Base-by-base conservation (phyloP, 2,113 vertebrate genomes). In the Hemiscyllium ocellatum region DNA sequence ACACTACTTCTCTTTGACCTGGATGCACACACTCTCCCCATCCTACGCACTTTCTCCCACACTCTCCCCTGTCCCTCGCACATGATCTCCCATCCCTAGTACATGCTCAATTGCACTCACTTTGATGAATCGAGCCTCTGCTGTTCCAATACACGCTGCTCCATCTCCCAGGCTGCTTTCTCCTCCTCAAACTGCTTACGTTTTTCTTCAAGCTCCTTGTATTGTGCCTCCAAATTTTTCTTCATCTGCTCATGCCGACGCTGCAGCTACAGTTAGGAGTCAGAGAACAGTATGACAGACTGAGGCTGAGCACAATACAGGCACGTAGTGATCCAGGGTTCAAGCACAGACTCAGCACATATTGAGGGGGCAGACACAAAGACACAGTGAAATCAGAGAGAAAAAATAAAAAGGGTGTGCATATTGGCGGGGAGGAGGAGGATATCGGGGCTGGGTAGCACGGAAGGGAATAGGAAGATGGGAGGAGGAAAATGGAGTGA, bases 151-250 rank as follows among this genome's bases (percentile, higher is more conserved):
- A 98, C 96, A n/a, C 97, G 97, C 96, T 98, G 98, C 96, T 98
- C 98, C 61, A 97, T 96, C 96, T 98, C 98, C 98, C 98, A 98
- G 97, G 97, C 97, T 83, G 50, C 76, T 96, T 97, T 98, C 96
- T 98, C 98, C 0, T 98, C 98, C 96, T 98, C 97, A 6, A 96
- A 97, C 96, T 98, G 97, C 69, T 97, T 96, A 61, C 97, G 97
- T 96, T 98, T 98, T 96, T 98, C 98, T 96, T 98, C 98, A 96
- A 98, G 97, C 96, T 98, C 98, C 96, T 98, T 98, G 96, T 98
- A 98, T 97, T 98, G 98, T 0, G 98, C 98, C 97, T 98, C 98
- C 97, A 98, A 72, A 96, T 98, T 98, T 96, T 97, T 97, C 96
- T 98, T 98, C 98, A 98, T 98, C 96, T 98, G 98, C 37, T 98